phyloP scores from a whole-genome alignment of 1,140 invertebrate species.

The Cotesia typhae region DNA sequence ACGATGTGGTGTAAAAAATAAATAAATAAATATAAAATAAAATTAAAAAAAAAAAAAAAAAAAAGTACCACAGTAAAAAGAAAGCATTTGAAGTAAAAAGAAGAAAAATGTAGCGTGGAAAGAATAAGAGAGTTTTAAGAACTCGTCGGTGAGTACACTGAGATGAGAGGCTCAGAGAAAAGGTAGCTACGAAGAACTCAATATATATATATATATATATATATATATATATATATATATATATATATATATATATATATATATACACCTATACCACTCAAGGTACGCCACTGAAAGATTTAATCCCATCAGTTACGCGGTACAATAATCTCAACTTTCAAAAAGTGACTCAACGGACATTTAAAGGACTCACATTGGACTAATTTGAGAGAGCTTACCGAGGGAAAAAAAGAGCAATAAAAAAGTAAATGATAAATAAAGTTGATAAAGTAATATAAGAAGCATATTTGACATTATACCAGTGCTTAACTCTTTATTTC shows the following conservation, averaged over 20 bases:
- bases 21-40: neutral
- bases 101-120: constrained; percentile 18
- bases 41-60: neutral
- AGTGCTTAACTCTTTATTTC: neutral
- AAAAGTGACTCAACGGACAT: constrained; percentile 44
- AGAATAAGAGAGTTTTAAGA: constrained; percentile 29
- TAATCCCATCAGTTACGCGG: constrained; percentile 37
- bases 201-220: constrained; percentile 4
- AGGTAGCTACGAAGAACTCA: constrained; percentile 46
- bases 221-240: neutral
- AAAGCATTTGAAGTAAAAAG: constrained; percentile 1
- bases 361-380: constrained; percentile 45
- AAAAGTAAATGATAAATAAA: neutral
- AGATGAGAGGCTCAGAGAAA: constrained; percentile 35
- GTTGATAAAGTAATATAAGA: neutral
- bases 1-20: constrained; percentile 17
- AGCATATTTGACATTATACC: neutral
- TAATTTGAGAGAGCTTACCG: constrained; percentile 8
- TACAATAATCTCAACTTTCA: constrained; percentile 33
- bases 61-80: neutral
- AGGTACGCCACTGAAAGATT: constrained; percentile 37
- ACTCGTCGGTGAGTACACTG: constrained; percentile 18
- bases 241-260: neutral
- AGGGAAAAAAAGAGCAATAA: neutral
- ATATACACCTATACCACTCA: neutral